Evolutionary conservation across 2,888 invertebrate genomes (phyloP), one percentile per base, ranked within the genome.

Genomic region (Penaeus monodon): DNA sequence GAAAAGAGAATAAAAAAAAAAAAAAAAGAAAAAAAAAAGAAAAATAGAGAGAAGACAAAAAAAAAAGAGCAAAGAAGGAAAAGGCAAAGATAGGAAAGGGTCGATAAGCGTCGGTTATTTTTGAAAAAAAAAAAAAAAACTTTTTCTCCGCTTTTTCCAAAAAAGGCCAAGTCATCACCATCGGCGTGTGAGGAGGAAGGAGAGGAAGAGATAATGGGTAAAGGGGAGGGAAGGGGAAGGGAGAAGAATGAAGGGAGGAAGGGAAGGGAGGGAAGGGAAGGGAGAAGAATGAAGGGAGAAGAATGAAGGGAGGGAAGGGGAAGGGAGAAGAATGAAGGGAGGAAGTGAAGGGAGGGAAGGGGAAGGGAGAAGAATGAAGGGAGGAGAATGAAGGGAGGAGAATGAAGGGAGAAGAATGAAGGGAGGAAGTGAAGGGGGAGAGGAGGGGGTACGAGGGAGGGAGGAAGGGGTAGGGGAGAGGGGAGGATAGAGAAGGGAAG

Each of bases 191-290:
- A 76, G 38, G 20, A 22, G 17, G 76, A 38, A 33, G 24, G 29
- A 1, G 44, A 38, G 76, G 20, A 12, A 24, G 29, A 76, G 24
- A 38, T 27, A 33, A 29, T 12, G 38, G 33, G 86, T 77, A 76
- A 81, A 14, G 81, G 77, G 77, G 78, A 78, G 77, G 66, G 77
- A 66, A 74, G n/a, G 76, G 76, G 76, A 76, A 76, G 65, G 80
- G 29, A 73, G 44, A 38, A 73, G 57, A 44, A 29, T 14, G 24
- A 29, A 14, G 33, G 33, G 38, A 33, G 76, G 29, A 29, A 44
- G 29, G 0, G 38, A 38, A 29, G 20, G 27, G 10, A 14, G 29
- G 7, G 20, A 38, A 17, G 22, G 10, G 38, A 24, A 38, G 22
- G 38, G 76, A 38, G 76, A 20, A 33, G 29, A 17, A 29, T 6